Conservation (phyloP, 2,888 invertebrate genomes). For the Tridacna crocea region DNA sequence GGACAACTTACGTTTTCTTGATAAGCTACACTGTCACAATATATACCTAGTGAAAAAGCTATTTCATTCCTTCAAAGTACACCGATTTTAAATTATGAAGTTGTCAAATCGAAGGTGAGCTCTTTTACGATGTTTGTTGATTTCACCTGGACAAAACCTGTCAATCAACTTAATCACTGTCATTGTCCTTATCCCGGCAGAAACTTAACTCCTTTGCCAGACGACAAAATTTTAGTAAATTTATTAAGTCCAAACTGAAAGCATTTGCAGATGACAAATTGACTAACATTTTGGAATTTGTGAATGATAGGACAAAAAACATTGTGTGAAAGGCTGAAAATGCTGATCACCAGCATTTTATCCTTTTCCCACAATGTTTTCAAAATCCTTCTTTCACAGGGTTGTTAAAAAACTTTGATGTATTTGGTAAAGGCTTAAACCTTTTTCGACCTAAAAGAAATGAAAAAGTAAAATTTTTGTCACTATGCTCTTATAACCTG, state of each 20-base stretch:
- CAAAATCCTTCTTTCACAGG: background rate
- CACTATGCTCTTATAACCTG: no score
- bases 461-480: no score
- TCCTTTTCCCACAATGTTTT: background rate
- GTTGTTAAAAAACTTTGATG: background rate
- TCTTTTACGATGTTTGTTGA: slow-evolving; percentile 40
- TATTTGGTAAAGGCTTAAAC: background rate
- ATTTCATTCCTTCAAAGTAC: background rate
- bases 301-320: background rate
- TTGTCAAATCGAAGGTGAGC: slow-evolving; percentile 40
- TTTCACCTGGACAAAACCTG: slow-evolving; percentile 60
- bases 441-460: background rate
- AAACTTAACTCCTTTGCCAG: no score
- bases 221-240: no score
- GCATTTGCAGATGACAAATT: no score
- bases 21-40: no score
- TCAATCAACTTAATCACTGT: slow-evolving; percentile 43
- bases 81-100: slow-evolving; percentile 45
- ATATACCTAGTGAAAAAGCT: slow-evolving; percentile 1
- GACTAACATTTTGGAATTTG: no score
- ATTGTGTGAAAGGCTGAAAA: background rate
- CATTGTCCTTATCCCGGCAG: background rate
- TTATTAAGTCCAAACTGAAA: no score
- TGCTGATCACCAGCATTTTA: background rate
- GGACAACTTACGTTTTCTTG: no score